These are phyloP conservation scores for Pelosia muscerda DNA, from an alignment of 2,888 invertebrate genomes.

Conservation along the genomic window DNA sequence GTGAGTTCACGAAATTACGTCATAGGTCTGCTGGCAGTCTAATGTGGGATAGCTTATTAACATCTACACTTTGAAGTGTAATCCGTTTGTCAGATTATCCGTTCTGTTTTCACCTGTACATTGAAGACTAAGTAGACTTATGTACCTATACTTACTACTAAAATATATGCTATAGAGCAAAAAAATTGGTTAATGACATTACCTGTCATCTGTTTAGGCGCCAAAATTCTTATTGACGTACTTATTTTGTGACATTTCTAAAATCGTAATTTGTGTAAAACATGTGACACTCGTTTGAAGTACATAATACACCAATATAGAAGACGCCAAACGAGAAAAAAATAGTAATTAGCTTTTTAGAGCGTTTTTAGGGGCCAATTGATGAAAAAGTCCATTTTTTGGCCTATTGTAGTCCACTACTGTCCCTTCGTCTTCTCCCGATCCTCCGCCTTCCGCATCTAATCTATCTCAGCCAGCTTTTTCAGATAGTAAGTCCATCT, in stretches of 20 bases:
- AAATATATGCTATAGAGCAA: not conserved
- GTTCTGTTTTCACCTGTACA: conserved; percentile 1
- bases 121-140: not conserved
- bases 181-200: not conserved
- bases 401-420: too few relatives aligned
- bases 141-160: not conserved
- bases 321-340: too few relatives aligned
- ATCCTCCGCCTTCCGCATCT: too few relatives aligned
- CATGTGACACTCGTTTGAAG: not conserved
- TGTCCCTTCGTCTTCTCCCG: too few relatives aligned
- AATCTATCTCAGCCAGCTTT: too few relatives aligned
- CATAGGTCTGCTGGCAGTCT: conserved; percentile 52
- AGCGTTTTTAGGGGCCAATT: too few relatives aligned
- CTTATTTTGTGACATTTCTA: too few relatives aligned
- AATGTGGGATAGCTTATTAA: conserved; percentile 19
- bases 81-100: not conserved
- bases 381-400: too few relatives aligned
- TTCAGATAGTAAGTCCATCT: too few relatives aligned
- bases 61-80: not conserved
- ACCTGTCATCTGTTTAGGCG: not conserved
- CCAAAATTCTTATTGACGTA: not conserved
- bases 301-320: too few relatives aligned
- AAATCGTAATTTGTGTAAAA: not conserved
- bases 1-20: conserved; percentile 68
- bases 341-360: too few relatives aligned